phyloP scores from a whole-genome alignment of 2,113 vertebrate genomes.

The Egretta garzetta region DNA sequence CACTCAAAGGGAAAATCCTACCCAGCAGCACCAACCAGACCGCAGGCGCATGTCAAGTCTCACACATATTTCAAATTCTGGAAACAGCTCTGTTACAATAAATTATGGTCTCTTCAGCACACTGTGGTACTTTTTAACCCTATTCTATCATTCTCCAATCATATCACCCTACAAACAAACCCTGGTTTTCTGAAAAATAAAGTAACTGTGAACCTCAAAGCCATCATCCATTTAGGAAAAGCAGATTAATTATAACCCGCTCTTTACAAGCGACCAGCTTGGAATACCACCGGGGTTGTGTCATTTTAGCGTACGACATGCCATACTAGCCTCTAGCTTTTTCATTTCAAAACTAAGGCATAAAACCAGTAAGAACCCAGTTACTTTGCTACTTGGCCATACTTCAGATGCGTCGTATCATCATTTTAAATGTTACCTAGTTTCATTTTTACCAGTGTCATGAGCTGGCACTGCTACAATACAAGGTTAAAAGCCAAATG shows the following conservation, averaged over 20 bases:
- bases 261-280: not conserved
- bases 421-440: not conserved
- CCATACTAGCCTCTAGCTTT: not conserved
- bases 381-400: not conserved
- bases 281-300: not conserved
- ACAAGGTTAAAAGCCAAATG: not conserved
- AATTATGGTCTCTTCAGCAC: not conserved
- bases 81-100: not conserved
- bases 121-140: not conserved
- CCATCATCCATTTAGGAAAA: not conserved
- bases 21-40: not conserved
- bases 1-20: not conserved
- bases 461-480: not conserved
- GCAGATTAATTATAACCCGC: not conserved
- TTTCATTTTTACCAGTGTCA: not conserved
- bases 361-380: not conserved
- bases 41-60: not conserved
- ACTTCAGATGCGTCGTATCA: not conserved
- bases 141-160: not conserved
- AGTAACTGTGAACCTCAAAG: conserved; percentile 3
- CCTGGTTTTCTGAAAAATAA: not conserved
- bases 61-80: not conserved
- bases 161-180: not conserved
- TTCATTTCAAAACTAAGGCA: not conserved
- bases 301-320: not conserved